These are phyloP conservation scores for Hylia prasina DNA, from an alignment of 2,113 vertebrate species.

Conservation along the genomic window DNA sequence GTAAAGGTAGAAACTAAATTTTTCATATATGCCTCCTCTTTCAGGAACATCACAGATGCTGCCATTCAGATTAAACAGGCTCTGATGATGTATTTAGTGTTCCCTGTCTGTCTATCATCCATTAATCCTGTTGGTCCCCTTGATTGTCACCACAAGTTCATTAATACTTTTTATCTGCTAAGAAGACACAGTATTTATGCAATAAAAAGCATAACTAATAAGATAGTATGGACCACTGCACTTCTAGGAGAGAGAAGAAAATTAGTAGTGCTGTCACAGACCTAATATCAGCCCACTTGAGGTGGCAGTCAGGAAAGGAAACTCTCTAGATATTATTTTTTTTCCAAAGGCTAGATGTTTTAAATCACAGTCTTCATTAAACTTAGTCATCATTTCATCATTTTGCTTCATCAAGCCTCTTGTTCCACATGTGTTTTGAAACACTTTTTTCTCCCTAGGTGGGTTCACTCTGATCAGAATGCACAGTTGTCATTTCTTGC, in stretches of 20 bases:
- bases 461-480: conserved; percentile 9
- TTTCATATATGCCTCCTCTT: background rate
- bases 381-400: background rate
- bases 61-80: background rate
- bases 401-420: conserved; percentile 3
- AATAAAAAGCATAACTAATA: background rate
- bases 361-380: conserved; percentile 11
- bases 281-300: background rate
- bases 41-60: background rate
- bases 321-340: background rate
- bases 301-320: background rate
- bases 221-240: background rate
- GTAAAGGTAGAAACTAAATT: background rate
- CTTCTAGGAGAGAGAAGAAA: background rate
- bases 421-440: background rate
- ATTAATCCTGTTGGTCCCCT: background rate
- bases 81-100: background rate
- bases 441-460: background rate
- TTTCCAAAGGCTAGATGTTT: background rate
- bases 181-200: background rate
- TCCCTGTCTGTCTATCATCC: background rate
- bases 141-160: background rate
- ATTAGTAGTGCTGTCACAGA: background rate
- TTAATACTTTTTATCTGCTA: background rate
- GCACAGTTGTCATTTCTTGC: background rate